Evolutionary conservation across 2,888 invertebrate genomes (phyloP).

Genomic region (Allolobophora icterica): DNA sequence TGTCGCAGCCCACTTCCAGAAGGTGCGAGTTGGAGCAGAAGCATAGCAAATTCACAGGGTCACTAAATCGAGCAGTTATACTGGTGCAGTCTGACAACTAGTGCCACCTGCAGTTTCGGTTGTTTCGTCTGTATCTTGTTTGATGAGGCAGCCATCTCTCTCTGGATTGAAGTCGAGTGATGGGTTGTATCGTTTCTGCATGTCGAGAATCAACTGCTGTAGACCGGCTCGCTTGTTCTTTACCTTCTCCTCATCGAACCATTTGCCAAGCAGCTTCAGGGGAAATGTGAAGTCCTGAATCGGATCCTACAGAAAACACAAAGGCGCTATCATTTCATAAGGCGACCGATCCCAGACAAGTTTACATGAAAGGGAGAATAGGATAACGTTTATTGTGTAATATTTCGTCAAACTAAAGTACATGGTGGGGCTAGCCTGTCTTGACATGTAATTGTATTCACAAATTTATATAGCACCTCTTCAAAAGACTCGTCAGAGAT

Average conservation of each 20-base stretch:
- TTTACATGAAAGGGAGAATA: no score
- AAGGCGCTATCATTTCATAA: background rate
- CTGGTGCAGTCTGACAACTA: background rate
- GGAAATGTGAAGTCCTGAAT: slow-evolving; percentile 82
- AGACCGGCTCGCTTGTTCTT: slow-evolving; percentile 86
- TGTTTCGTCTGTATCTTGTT: background rate
- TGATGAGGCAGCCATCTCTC: slow-evolving; percentile 34
- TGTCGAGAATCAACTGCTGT: slow-evolving; percentile 76
- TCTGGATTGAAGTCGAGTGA: slow-evolving; percentile 46
- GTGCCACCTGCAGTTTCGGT: background rate
- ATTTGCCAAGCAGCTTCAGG: slow-evolving; percentile 80
- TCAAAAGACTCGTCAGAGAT: no score
- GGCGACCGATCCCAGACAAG: background rate
- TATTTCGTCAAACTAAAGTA: no score
- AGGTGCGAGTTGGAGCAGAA: background rate
- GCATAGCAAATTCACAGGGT: background rate
- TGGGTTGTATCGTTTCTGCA: slow-evolving; percentile 73
- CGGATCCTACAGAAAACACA: slow-evolving; percentile 73
- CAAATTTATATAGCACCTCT: no score
- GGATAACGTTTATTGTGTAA: no score
- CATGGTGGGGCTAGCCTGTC: no score
- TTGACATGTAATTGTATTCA: no score
- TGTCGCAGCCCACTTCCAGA: background rate
- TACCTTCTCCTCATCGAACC: slow-evolving; percentile 86
- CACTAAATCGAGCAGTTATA: background rate